Conservation (phyloP, 2,888 invertebrate genomes). For the Lasioglossum malachurum region DNA sequence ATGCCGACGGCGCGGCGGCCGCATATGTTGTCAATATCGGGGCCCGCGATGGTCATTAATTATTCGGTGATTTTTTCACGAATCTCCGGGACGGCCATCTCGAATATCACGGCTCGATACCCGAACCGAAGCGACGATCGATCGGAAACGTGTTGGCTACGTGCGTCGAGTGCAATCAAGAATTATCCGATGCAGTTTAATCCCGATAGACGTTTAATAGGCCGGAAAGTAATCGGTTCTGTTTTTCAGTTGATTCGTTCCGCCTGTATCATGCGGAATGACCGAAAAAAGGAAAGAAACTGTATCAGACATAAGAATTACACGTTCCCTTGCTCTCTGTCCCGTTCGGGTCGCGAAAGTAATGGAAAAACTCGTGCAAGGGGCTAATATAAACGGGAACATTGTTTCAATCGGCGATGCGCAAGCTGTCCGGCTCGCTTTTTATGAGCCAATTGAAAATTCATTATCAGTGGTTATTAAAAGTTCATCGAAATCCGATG, state of each 20-base stretch:
- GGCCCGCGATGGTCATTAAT: constrained; percentile 60
- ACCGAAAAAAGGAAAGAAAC: neutral
- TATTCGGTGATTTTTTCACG: constrained; percentile 57
- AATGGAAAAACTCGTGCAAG: constrained; percentile 1
- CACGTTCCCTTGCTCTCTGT: neutral
- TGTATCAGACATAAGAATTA: neutral
- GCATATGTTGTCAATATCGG: constrained; percentile 71
- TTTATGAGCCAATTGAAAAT: constrained; percentile 54
- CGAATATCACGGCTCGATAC: constrained; percentile 34
- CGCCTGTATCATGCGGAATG: neutral
- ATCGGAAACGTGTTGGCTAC: constrained; percentile 25
- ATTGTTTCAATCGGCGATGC: constrained; percentile 33
- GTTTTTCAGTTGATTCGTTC: constrained; percentile 20
- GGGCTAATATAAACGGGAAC: constrained; percentile 18
- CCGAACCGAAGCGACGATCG: constrained; percentile 33
- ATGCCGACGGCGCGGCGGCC: constrained; percentile 41
- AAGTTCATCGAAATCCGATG: constrained; percentile 60
- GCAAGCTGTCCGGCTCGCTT: constrained; percentile 28
- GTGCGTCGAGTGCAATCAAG: constrained; percentile 39
- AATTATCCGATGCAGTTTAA: constrained; percentile 42
- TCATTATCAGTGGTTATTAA: constrained; percentile 64
- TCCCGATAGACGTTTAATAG: constrained; percentile 25
- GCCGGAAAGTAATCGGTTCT: constrained; percentile 18
- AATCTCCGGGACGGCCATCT: neutral
- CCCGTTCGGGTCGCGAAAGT: neutral